phyloP scores from a whole-genome alignment of 2,888 invertebrate genomes.

The Romanomermis culicivorax region DNA sequence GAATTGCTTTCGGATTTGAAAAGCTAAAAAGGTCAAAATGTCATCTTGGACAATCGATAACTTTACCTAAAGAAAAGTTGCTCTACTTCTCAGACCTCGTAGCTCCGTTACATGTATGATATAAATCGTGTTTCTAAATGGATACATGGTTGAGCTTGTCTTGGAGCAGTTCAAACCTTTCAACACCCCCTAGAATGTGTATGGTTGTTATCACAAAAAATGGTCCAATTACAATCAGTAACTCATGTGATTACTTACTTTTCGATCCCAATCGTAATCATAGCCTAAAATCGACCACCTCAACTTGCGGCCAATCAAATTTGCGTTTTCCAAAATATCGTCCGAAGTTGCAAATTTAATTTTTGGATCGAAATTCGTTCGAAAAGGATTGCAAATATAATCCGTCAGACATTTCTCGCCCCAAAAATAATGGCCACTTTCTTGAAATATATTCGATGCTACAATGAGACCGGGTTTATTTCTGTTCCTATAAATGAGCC shows the following conservation, averaged over 20 bases:
- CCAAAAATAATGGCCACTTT: constrained; percentile 28
- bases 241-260: constrained; percentile 34
- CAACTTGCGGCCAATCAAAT: constrained; percentile 31
- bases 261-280: constrained; percentile 93
- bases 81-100: no score
- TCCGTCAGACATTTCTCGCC: constrained; percentile 27
- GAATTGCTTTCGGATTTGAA: no score
- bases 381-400: constrained; percentile 29
- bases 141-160: no score
- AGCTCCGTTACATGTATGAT: no score
- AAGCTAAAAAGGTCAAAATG: no score
- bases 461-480: constrained; percentile 21
- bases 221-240: background rate
- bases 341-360: no score
- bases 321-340: constrained; percentile 12
- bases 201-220: background rate
- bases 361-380: constrained; percentile 33
- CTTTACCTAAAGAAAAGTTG: no score
- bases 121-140: no score
- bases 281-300: constrained; percentile 91
- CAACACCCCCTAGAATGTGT: no score
- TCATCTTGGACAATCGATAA: no score
- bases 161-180: no score
- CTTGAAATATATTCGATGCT: constrained; percentile 26
- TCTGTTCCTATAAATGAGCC: background rate